Evolutionary conservation across 92 coral and sea anemone genomes (phyloP), one percentile per base, ranked within the genome.

Genomic region (Epizoanthus ramosus): DNA sequence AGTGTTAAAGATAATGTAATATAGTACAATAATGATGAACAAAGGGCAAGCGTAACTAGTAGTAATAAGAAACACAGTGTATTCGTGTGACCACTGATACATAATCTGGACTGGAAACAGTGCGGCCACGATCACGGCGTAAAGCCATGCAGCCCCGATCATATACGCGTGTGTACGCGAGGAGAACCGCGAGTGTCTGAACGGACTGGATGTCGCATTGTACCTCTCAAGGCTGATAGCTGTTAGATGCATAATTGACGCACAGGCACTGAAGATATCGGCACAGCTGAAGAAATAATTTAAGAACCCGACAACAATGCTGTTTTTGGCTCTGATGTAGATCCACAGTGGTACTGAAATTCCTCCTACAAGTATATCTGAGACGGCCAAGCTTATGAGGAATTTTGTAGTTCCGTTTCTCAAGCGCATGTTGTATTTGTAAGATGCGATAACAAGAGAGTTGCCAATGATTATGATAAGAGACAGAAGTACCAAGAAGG

Each of bases 191-290:
- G 67, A 63, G 80, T 90, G 83, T 47, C 68, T 37, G 67, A 90
- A 92, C 0, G 96, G 96, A 57, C 57, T 71, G 33, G 88, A 72
- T 13, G 91, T 86, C 21, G 93, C 93, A 15, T 87, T 65, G 85
- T 82, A 85, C 54, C 95, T 63, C 37, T 92, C 95, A 15, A 87
- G 72, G 18, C 93, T 85, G 71, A 92, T 85, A 13, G 91, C 93
- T 0, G 92, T 85, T 6, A 92, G 75, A 65, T 92, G 96, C 59
- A 92, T 87, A 14, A 92, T 92, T 8, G 96, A 92, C 18, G 93
- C 96, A 72, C 88, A 82, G 1, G 96, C 96, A 17, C 93, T 88
- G 60, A 92, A 92, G 10, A 83, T 25, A 75, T 92, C 96, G 17
- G 90, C 73, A 71, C 85, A 67, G 50, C 15, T 71, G 84, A 69